Conservation (phyloP, 2,888 invertebrate genomes). For the Brenthis daphne region DNA sequence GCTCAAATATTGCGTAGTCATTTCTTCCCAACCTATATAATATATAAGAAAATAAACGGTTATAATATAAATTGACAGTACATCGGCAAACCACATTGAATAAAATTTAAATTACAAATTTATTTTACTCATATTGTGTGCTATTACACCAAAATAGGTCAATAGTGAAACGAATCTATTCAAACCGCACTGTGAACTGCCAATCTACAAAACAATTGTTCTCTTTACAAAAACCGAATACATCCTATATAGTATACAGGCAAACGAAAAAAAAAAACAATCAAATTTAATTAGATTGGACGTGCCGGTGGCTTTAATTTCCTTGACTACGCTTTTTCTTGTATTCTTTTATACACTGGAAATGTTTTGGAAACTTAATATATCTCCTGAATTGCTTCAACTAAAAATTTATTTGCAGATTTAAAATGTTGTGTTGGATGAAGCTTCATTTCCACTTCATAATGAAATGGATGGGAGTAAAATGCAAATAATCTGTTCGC, state of each 20-base stretch:
- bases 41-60: too few species aligned
- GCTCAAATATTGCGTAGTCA: too few species aligned
- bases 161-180: conserved; percentile 23
- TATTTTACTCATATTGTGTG: too few species aligned
- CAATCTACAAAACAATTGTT: conserved; percentile 31
- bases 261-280: conserved; percentile 38
- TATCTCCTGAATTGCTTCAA: conserved; percentile 1
- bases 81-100: too few species aligned
- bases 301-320: conserved; percentile 38
- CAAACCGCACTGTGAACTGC: conserved; percentile 26
- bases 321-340: conserved; percentile 5
- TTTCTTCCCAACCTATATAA: too few species aligned
- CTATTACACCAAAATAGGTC: background rate
- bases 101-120: too few species aligned
- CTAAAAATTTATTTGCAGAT: conserved; percentile 6
- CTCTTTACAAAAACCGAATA: conserved; percentile 23
- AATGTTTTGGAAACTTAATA: conserved; percentile 9
- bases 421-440: conserved; percentile 28
- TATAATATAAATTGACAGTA: too few species aligned
- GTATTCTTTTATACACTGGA: background rate
- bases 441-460: conserved; percentile 66
- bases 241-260: conserved; percentile 12
- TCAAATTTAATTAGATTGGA: conserved; percentile 58
- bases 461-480: conserved; percentile 50
- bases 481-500: conserved; percentile 28